Conservation (phyloP, 1,140 invertebrate species). For the Leptoteleia sp. region DNA sequence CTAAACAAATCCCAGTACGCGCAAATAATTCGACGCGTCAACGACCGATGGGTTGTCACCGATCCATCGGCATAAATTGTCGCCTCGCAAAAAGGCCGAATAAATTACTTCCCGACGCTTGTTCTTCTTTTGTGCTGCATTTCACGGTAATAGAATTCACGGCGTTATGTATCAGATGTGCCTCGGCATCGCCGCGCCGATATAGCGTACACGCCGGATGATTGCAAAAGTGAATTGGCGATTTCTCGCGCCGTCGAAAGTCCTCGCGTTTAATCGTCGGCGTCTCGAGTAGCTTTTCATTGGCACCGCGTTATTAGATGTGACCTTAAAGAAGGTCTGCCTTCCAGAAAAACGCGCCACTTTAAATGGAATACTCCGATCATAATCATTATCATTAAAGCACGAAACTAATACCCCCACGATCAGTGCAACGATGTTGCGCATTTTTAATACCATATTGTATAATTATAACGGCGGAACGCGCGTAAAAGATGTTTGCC, state of each 20-base stretch:
- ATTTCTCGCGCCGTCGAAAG: conserved; percentile 65
- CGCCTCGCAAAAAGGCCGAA: conserved; percentile 20
- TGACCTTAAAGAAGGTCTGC: conserved; percentile 65
- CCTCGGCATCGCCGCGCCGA: conserved; percentile 30
- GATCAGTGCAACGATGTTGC: neutral
- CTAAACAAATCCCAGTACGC: conserved; percentile 35
- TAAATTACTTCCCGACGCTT: conserved; percentile 18
- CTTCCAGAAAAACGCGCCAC: conserved; percentile 18
- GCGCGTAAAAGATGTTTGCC: too few relatives aligned
- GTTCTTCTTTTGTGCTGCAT: conserved; percentile 36
- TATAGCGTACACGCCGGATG: conserved; percentile 48
- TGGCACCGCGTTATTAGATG: conserved; percentile 51
- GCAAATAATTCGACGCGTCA: conserved; percentile 35
- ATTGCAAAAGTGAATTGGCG: conserved; percentile 68
- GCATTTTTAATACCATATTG: neutral
- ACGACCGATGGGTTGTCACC: conserved; percentile 13
- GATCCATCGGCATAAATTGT: conserved; percentile 28
- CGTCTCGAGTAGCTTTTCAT: conserved; percentile 52
- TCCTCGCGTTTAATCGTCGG: conserved; percentile 40
- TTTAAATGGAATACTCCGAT: conserved; percentile 4
- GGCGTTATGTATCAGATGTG: conserved; percentile 52
- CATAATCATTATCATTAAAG: conserved; percentile 22
- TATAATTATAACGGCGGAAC: conserved; percentile 4
- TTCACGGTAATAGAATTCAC: conserved; percentile 48
- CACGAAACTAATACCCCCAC: conserved; percentile 1